A percentile compares a stretch with the other conserved stretches of the same genome.
Conservation (phyloP, 2,888 invertebrate species). For the Lypha dubia region DNA sequence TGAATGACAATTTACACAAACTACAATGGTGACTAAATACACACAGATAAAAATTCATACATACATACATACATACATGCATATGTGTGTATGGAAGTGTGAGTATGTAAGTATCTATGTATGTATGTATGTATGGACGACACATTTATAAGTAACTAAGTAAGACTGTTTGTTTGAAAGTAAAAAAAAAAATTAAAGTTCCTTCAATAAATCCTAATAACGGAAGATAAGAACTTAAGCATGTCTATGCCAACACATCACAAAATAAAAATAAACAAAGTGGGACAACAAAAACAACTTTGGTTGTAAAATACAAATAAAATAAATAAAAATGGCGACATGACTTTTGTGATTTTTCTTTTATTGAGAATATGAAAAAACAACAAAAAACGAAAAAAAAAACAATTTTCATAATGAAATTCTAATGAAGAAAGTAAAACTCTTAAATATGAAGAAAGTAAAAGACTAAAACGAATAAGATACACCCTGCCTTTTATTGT, state of each 20-base stretch:
- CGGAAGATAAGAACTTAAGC: slow-evolving; percentile 60
- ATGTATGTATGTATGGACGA: neutral
- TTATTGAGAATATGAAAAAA: slow-evolving; percentile 7
- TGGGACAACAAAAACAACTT: slow-evolving; percentile 22
- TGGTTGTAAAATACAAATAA: slow-evolving; percentile 47
- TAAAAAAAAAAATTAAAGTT: neutral
- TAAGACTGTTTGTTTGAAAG: neutral
- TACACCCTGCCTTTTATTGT: neutral
- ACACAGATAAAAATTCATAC: neutral
- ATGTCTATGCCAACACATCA: slow-evolving; percentile 57
- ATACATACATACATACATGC: neutral
- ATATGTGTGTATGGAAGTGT: neutral
- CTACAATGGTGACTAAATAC: neutral
- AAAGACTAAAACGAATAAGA: neutral
- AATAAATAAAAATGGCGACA: slow-evolving; percentile 69
- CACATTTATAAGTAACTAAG: neutral
- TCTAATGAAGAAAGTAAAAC: slow-evolving; percentile 1
- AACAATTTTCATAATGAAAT: slow-evolving; percentile 17
- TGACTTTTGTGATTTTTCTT: slow-evolving; percentile 42
- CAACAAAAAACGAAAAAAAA: slow-evolving; percentile 9
- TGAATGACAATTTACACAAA: slow-evolving; percentile 8
- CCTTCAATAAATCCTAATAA: slow-evolving; percentile 61
- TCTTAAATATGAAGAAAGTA: slow-evolving; percentile 3
- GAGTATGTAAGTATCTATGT: too few relatives aligned
- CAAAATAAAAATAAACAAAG: slow-evolving; percentile 29